A percentile compares a stretch with the other conserved stretches of the same genome.
phyloP scores from a whole-genome alignment of 1,140 invertebrate species.

The Ericerus pela region DNA sequence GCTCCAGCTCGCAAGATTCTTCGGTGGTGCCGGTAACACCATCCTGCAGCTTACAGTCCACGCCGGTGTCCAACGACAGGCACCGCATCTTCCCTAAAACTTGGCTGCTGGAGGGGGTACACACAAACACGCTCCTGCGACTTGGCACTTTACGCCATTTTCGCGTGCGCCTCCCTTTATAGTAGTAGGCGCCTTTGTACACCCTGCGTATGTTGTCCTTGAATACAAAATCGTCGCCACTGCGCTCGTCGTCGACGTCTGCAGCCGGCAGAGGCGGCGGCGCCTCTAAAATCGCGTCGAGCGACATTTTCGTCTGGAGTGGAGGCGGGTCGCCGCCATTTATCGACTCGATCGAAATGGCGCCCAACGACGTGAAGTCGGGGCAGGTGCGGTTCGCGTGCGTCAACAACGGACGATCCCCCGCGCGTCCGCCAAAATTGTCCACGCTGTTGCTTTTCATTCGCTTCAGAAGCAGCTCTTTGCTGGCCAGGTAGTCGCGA shows the following conservation, averaged over 20 bases:
- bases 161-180: not conserved
- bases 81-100: not conserved
- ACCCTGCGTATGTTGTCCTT: not conserved
- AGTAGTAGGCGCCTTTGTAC: not conserved
- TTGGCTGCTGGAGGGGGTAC: not conserved
- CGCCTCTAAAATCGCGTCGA: not conserved
- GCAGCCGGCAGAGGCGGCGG: not conserved
- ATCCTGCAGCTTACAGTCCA: too few species aligned
- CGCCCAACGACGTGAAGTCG: not conserved
- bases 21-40: not conserved
- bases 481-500: slow-evolving; percentile 15
- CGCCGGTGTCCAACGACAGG: not conserved
- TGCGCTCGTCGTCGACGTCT: not conserved
- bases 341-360: too few species aligned
- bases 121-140: not conserved
- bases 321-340: not conserved
- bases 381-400: slow-evolving; percentile 5
- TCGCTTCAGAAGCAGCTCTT: slow-evolving; percentile 15
- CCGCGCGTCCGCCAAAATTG: not conserved
- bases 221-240: not conserved
- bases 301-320: not conserved
- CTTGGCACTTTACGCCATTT: not conserved
- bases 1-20: not conserved
- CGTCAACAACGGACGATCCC: not conserved
- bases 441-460: slow-evolving; percentile 19